These are phyloP conservation scores for Drosophila putrida DNA, from an alignment of 2,888 invertebrate genomes.

Conservation along the genomic window DNA sequence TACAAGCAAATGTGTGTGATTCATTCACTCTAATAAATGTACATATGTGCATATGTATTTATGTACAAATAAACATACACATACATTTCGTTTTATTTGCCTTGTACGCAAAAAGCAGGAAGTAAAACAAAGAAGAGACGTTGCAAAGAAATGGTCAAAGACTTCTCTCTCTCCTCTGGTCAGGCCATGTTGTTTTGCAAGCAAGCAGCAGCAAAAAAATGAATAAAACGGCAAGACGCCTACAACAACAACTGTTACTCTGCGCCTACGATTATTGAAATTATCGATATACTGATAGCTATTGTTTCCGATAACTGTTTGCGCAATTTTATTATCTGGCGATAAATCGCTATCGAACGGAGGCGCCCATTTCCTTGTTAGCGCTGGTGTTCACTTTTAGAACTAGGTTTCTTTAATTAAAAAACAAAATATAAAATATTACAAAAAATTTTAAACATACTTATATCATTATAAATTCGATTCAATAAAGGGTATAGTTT, in stretches of 20 bases:
- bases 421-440: too few species aligned
- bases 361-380: too few species aligned
- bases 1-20: slow-evolving; percentile 26
- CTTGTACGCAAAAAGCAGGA: slow-evolving; percentile 44
- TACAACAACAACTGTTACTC: slow-evolving; percentile 60
- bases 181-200: slow-evolving; percentile 50
- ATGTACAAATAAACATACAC: slow-evolving; percentile 1
- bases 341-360: too few species aligned
- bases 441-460: too few species aligned
- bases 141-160: slow-evolving; percentile 42
- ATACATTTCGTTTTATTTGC: slow-evolving; percentile 11
- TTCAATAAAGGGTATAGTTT: too few species aligned
- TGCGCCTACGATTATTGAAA: slow-evolving; percentile 38
- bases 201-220: slow-evolving; percentile 23
- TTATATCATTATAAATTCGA: too few species aligned
- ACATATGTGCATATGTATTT: background rate
- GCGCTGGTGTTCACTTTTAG: too few species aligned
- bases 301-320: too few species aligned
- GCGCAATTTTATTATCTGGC: too few species aligned
- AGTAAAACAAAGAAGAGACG: slow-evolving; percentile 49
- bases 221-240: slow-evolving; percentile 21
- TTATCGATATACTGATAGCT: too few species aligned
- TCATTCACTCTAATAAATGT: slow-evolving; percentile 20
- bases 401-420: too few species aligned
- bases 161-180: slow-evolving; percentile 19